Conservation (phyloP, 2,113 vertebrate species). For the Podarcis muralis region DNA sequence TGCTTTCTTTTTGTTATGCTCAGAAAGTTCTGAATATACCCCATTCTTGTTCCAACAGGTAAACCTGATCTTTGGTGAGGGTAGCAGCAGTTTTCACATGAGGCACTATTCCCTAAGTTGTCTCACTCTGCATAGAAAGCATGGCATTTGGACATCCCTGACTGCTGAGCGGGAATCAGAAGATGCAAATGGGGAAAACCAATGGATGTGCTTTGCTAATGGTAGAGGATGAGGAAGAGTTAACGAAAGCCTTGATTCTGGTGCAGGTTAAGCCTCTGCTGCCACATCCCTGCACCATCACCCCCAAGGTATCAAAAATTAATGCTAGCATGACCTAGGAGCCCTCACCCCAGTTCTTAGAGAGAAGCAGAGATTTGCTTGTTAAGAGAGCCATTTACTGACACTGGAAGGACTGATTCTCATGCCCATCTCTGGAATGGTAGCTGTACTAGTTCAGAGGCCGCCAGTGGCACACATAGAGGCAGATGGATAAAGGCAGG, state of each 20-base stretch:
- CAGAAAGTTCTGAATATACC: neutral
- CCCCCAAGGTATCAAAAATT: neutral
- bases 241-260: neutral
- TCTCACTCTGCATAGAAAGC: neutral
- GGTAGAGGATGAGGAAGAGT: neutral
- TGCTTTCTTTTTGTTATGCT: neutral
- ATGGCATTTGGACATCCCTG: neutral
- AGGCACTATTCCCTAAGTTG: neutral
- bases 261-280: neutral
- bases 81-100: neutral
- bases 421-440: neutral
- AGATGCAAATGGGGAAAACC: neutral
- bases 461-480: neutral
- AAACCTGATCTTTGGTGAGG: neutral
- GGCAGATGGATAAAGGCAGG: neutral
- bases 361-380: neutral
- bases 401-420: neutral
- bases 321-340: neutral
- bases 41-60: neutral
- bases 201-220: neutral
- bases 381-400: neutral
- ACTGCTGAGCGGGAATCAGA: neutral
- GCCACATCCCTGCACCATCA: neutral
- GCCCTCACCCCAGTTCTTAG: neutral
- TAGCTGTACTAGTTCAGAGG: neutral